phyloP scores from a whole-genome alignment of 1,140 invertebrate genomes.

The Listronotus oregonensis region DNA sequence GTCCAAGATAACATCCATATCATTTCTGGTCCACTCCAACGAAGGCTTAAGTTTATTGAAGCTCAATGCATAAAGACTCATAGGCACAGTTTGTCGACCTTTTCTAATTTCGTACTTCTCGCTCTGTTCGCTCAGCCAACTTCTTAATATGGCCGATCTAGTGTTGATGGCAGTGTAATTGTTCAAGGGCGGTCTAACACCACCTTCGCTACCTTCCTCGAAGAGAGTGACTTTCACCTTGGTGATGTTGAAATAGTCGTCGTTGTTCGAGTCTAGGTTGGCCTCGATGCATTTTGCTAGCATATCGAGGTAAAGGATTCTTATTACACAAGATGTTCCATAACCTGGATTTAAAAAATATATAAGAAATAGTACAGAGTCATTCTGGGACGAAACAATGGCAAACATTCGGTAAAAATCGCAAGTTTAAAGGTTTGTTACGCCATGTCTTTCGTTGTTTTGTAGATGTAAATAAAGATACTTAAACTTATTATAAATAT shows the following conservation, averaged over 20 bases:
- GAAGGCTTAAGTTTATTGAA: conserved; percentile 47
- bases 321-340: conserved; percentile 48
- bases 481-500: no score
- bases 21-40: conserved; percentile 44
- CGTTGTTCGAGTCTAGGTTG: conserved; percentile 43
- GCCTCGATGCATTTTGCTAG: conserved; percentile 39
- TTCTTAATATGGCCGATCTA: conserved; percentile 46
- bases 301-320: conserved; percentile 39
- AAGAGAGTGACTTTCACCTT: conserved; percentile 42
- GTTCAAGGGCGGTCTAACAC: conserved; percentile 41
- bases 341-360: conserved; percentile 32
- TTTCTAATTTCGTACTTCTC: conserved; percentile 44
- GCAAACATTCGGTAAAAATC: no score
- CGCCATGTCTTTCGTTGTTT: no score
- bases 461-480: no score
- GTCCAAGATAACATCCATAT: conserved; percentile 46
- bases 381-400: no score
- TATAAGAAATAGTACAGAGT: no score
- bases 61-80: conserved; percentile 45
- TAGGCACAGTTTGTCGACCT: conserved; percentile 51
- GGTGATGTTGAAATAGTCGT: conserved; percentile 48
- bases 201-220: conserved; percentile 38
- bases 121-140: conserved; percentile 36
- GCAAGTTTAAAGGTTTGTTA: no score
- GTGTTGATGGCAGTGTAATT: conserved; percentile 43